phyloP scores from a whole-genome alignment of 2,888 invertebrate species.

The Chouioia cunea region DNA sequence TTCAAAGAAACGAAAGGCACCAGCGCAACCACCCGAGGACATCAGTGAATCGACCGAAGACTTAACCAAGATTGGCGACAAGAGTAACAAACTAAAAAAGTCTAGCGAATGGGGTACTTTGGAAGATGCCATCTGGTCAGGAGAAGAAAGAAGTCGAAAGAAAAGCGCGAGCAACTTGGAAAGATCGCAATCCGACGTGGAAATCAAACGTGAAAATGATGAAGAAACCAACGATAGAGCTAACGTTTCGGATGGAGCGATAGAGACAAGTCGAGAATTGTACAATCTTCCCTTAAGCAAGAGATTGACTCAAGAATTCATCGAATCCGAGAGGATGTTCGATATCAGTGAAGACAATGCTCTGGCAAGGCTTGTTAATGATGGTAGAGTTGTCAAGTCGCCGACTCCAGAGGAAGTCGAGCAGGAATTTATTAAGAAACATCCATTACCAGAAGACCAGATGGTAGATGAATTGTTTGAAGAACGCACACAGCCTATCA shows the following conservation, averaged over 20 bases:
- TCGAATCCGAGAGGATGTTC: conserved; percentile 60
- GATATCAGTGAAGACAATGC: conserved; percentile 62
- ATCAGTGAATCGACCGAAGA: conserved; percentile 66
- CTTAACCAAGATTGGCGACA: conserved; percentile 73
- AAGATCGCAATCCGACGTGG: conserved; percentile 74
- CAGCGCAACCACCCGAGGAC: conserved; percentile 69
- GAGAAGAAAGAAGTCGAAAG: conserved; percentile 56
- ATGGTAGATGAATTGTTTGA: conserved; percentile 36
- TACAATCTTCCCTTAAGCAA: conserved; percentile 63
- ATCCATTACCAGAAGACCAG: conserved; percentile 49
- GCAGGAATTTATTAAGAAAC: conserved; percentile 57
- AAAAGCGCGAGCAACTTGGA: conserved; percentile 72
- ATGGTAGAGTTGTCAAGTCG: conserved; percentile 59
- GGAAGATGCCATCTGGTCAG: conserved; percentile 80
- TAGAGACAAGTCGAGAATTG: conserved; percentile 58
- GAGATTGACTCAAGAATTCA: conserved; percentile 59
- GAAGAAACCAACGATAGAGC: conserved; percentile 32
- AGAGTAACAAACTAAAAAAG: conserved; percentile 78
- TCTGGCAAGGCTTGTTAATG: conserved; percentile 61
- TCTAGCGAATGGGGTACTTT: conserved; percentile 81
- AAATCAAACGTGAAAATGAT: conserved; percentile 72
- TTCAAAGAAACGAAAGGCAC: conserved; percentile 78
- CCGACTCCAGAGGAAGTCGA: conserved; percentile 59
- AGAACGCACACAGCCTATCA: conserved; percentile 1
- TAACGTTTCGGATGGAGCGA: conserved; percentile 48